phyloP scores from a whole-genome alignment of 92 coral and sea anemone genomes.

The Virgularia gustaviana region DNA sequence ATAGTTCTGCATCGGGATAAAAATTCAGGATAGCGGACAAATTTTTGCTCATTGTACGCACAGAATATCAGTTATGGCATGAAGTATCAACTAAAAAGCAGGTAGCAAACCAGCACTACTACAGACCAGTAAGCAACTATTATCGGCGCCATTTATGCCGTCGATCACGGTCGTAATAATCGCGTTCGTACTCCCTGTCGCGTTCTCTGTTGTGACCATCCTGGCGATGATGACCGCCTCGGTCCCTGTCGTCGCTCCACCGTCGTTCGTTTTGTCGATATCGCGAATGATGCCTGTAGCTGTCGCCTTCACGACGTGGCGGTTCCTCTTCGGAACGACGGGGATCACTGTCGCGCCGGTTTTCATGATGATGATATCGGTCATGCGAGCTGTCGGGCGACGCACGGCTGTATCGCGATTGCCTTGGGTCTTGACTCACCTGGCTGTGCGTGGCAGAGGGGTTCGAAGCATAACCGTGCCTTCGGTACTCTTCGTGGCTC shows the following conservation, averaged over 20 bases:
- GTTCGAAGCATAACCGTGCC: neutral
- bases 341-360: neutral
- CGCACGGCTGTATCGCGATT: neutral
- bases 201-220: neutral
- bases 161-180: neutral
- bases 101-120: no score
- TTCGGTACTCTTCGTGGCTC: neutral
- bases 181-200: neutral
- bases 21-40: no score
- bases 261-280: slow-evolving; percentile 1
- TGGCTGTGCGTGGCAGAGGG: neutral
- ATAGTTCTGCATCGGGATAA: no score
- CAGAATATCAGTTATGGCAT: neutral
- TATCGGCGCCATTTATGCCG: neutral
- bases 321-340: neutral
- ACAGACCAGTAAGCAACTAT: neutral
- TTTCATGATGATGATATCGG: neutral
- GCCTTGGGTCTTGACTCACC: neutral
- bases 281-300: neutral
- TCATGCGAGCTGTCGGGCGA: neutral
- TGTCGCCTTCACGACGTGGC: neutral
- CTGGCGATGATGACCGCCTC: no score
- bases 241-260: slow-evolving; percentile 14
- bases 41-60: no score
- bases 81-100: no score